Conservation (phyloP, 2,797 vertebrate species). For the Emydoidea blandingii region DNA sequence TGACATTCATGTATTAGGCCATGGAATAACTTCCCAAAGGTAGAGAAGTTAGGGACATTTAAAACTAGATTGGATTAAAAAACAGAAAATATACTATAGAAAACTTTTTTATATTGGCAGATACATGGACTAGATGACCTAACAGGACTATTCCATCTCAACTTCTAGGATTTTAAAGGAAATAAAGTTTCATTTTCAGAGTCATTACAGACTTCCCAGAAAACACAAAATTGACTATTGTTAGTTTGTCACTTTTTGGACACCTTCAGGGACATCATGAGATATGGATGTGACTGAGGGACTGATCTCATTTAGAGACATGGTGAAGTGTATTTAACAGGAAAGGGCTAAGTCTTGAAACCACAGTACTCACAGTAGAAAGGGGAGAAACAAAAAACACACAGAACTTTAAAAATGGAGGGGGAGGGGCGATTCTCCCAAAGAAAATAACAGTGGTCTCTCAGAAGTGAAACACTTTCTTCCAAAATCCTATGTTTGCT, state of each 20-base stretch:
- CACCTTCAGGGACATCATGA: too few species aligned
- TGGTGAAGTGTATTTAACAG: too few species aligned
- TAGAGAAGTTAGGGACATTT: not conserved
- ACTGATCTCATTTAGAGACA: too few species aligned
- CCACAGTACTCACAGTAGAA: too few species aligned
- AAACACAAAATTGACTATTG: not conserved
- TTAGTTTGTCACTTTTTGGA: not conserved
- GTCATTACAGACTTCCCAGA: not conserved
- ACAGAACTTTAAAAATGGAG: too few species aligned
- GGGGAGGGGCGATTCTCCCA: too few species aligned
- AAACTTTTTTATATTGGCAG: not conserved
- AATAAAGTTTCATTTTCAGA: not conserved
- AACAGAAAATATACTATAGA: not conserved
- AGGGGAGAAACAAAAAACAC: too few species aligned
- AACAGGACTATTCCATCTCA: not conserved
- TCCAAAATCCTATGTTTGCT: too few species aligned
- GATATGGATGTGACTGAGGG: too few species aligned
- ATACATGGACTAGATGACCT: not conserved
- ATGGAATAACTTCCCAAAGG: not conserved
- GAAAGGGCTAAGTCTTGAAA: too few species aligned
- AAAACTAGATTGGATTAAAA: not conserved
- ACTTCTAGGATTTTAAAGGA: not conserved
- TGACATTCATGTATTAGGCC: not conserved
- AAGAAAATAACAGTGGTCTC: too few species aligned
- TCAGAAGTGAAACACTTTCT: too few species aligned